Conservation (phyloP, 2,113 vertebrate genomes). For the Protobothrops mucrosquamatus region DNA sequence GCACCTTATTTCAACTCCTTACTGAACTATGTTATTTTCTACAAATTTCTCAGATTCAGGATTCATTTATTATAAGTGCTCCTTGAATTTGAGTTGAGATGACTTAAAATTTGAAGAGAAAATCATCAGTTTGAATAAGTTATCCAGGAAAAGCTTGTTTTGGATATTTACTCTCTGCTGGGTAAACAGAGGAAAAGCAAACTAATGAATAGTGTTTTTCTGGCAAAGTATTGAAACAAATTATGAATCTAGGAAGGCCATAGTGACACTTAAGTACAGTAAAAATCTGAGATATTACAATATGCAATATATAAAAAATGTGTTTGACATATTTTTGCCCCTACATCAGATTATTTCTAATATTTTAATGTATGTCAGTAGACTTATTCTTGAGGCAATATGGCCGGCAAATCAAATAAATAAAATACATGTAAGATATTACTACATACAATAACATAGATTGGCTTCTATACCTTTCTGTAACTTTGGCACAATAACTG, state of each 20-base stretch:
- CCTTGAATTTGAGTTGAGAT: background rate
- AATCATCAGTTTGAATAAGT: background rate
- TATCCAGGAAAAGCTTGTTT: background rate
- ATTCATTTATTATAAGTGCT: background rate
- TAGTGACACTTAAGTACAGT: background rate
- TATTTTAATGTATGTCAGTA: background rate
- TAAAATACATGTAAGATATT: background rate
- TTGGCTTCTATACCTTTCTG: background rate
- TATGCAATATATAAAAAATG: background rate
- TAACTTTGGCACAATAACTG: background rate
- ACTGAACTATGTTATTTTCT: background rate
- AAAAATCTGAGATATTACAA: background rate
- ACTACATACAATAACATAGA: background rate
- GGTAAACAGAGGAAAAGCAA: background rate
- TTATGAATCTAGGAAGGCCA: background rate
- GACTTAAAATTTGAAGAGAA: background rate
- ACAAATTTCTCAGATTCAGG: background rate
- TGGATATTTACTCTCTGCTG: background rate
- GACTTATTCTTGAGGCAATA: background rate
- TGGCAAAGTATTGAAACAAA: background rate
- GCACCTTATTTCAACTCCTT: background rate
- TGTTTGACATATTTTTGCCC: background rate
- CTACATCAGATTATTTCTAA: background rate
- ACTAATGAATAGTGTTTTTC: background rate
- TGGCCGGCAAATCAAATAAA: background rate